Evolutionary conservation across 2,797 vertebrate genomes (phyloP).

Genomic region (Chromis chromis): DNA sequence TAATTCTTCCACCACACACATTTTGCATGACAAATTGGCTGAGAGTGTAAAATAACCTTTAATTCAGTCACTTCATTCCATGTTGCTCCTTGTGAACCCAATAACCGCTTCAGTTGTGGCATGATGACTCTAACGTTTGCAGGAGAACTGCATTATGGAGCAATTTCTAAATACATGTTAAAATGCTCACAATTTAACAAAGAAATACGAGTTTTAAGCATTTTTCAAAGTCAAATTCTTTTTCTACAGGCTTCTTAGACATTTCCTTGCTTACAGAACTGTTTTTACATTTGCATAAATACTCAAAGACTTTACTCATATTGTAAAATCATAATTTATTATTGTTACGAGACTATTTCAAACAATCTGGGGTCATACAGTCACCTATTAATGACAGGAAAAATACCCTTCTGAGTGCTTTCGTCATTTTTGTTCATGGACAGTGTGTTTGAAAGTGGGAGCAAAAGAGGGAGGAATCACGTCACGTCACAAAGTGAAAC

Average conservation of each 20-base stretch:
- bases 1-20: neutral
- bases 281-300: neutral
- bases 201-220: neutral
- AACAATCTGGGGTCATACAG: neutral
- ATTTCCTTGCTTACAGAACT: neutral
- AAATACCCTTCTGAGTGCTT: neutral
- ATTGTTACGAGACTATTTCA: neutral
- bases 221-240: neutral
- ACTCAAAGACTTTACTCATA: no score
- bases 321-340: no score
- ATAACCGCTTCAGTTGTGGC: neutral
- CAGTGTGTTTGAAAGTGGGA: constrained; percentile 5
- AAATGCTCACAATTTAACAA: neutral
- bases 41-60: neutral
- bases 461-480: constrained; percentile 13
- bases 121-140: no score
- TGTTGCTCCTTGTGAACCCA: neutral
- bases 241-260: neutral
- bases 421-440: neutral
- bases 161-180: neutral
- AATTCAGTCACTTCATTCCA: neutral
- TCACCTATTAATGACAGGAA: neutral
- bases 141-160: neutral
- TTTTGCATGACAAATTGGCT: neutral
- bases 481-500: constrained; percentile 20